Conservation (phyloP, 2,113 vertebrate genomes). For the Cardinalis cardinalis region DNA sequence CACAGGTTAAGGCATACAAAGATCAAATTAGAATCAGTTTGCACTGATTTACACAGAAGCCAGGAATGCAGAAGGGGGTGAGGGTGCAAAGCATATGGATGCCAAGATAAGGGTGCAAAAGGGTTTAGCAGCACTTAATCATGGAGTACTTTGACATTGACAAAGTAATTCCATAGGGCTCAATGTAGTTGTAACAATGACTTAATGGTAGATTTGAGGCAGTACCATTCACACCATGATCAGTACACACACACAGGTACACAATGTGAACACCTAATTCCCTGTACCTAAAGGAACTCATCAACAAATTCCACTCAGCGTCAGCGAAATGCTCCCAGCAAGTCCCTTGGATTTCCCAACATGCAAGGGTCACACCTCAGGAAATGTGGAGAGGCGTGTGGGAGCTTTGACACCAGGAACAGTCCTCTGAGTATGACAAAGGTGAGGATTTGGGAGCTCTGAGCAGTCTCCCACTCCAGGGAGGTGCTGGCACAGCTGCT, state of each 20-base stretch:
- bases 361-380: background rate
- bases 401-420: background rate
- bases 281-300: background rate
- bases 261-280: background rate
- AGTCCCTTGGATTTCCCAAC: background rate
- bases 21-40: background rate
- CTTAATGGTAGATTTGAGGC: background rate
- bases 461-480: background rate
- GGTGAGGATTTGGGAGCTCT: background rate
- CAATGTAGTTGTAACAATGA: fast-evolving
- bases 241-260: background rate
- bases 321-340: background rate
- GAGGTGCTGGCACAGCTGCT: background rate
- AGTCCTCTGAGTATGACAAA: background rate
- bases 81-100: background rate
- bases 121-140: background rate
- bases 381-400: background rate
- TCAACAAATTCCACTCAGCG: background rate
- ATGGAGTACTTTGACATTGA: background rate
- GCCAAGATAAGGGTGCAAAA: background rate
- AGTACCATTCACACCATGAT: background rate
- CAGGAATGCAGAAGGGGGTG: background rate
- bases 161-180: background rate
- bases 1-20: background rate
- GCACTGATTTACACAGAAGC: background rate